These are phyloP conservation scores for Pinctada fucata DNA, from an alignment of 2,888 invertebrate genomes.

Conservation along the genomic window DNA sequence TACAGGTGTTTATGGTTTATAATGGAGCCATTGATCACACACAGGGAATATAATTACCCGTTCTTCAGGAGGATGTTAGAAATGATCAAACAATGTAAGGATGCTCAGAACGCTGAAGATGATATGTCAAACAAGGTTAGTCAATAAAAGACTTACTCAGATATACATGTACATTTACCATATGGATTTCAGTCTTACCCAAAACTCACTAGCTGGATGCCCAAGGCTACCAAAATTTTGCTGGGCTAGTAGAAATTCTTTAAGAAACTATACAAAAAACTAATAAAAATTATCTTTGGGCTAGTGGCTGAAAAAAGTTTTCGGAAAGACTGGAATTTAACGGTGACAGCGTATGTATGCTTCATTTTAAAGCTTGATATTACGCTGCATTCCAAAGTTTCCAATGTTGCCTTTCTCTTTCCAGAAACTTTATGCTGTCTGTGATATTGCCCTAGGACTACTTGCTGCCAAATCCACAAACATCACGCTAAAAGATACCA, in stretches of 20 bases:
- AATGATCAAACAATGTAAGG: constrained; percentile 95
- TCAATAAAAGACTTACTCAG: neutral
- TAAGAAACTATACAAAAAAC: too few species aligned
- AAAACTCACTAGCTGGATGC: too few species aligned
- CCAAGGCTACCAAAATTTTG: too few species aligned
- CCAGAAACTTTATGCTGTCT: constrained; percentile 97
- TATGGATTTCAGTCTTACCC: too few species aligned
- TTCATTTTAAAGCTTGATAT: neutral
- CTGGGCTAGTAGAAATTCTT: too few species aligned
- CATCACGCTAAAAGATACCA: constrained; percentile 93
- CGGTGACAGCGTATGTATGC: neutral
- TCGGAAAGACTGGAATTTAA: too few species aligned
- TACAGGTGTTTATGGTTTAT: constrained; percentile 92
- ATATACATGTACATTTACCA: too few species aligned
- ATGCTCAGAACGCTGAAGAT: constrained; percentile 90
- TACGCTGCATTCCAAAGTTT: too few species aligned
- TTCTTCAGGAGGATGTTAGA: constrained; percentile 96
- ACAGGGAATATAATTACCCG: constrained; percentile 96
- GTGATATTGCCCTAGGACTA: constrained; percentile 94
- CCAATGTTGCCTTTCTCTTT: too few species aligned
- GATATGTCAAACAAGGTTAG: constrained; percentile 89
- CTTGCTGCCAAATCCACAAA: constrained; percentile 90
- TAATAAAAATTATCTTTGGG: too few species aligned
- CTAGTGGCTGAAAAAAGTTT: too few species aligned
- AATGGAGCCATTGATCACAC: constrained; percentile 93